Conservation (phyloP, 1,140 invertebrate genomes). For the Grapholita molesta region DNA sequence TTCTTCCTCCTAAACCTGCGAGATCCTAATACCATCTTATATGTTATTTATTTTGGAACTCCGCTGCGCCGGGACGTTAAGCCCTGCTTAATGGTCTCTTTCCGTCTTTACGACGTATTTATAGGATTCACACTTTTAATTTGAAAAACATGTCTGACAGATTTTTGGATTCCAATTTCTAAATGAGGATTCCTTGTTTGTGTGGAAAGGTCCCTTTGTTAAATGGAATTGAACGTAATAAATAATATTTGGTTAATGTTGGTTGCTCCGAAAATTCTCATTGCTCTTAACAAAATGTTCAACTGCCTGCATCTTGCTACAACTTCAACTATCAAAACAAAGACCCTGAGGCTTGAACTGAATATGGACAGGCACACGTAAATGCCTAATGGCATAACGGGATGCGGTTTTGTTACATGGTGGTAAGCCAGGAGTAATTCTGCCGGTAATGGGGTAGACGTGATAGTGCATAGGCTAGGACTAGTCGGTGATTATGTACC, state of each 20-base stretch:
- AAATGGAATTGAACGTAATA: neutral
- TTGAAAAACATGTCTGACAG: neutral
- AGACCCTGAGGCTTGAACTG: neutral
- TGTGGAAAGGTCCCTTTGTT: neutral
- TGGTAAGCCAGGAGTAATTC: neutral
- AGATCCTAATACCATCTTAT: conserved; percentile 43
- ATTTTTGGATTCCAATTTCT: neutral
- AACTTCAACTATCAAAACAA: neutral
- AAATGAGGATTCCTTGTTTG: neutral
- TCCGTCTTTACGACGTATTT: conserved; percentile 30
- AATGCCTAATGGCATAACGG: neutral
- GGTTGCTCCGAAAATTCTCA: too few species aligned
- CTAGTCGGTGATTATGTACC: neutral
- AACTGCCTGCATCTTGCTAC: too few species aligned
- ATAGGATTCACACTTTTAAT: conserved; percentile 14
- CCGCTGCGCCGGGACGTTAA: conserved; percentile 32
- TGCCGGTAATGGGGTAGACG: neutral
- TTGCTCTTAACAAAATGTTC: too few species aligned
- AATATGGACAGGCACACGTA: neutral
- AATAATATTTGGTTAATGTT: too few species aligned
- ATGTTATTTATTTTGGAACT: conserved; percentile 51
- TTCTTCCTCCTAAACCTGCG: conserved; percentile 48
- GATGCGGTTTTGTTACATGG: neutral
- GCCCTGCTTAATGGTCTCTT: conserved; percentile 46
- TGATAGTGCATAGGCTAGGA: neutral